Evolutionary conservation across 2,888 invertebrate species (phyloP).

Genomic region (Portevinia maculata): DNA sequence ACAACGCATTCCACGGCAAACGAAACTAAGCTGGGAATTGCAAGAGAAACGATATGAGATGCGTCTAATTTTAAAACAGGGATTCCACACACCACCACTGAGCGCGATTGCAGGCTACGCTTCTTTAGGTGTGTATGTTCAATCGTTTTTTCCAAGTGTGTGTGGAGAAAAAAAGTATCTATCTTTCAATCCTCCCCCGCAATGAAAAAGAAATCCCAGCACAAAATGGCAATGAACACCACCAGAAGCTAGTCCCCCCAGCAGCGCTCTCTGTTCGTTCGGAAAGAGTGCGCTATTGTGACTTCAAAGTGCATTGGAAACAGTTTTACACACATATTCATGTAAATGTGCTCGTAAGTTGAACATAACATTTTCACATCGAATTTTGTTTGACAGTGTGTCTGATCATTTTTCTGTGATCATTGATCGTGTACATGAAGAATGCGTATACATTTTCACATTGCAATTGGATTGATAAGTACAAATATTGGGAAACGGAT

Average conservation of each 20-base stretch:
- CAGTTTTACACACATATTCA: not conserved
- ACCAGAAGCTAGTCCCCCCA: not conserved
- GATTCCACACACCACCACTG: conserved; percentile 23
- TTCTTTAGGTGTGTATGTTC: not conserved
- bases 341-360: conserved; percentile 6
- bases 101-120: not conserved
- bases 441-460: conserved; percentile 38
- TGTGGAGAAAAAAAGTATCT: conserved; percentile 1
- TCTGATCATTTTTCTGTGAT: conserved; percentile 26
- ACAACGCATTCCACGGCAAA: conserved; percentile 61
- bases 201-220: conserved; percentile 34
- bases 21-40: conserved; percentile 50
- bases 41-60: conserved; percentile 58
- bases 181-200: conserved; percentile 51
- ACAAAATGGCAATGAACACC: conserved; percentile 53
- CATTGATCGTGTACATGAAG: conserved; percentile 38
- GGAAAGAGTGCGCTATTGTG: not conserved
- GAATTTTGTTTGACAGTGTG: conserved; percentile 1
- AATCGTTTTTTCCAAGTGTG: not conserved
- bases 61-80: conserved; percentile 64
- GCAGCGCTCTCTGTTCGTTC: not conserved
- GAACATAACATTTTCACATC: not conserved
- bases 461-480: conserved; percentile 30
- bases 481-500: not conserved
- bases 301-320: conserved; percentile 20